Evolutionary conservation across 2,888 invertebrate genomes (phyloP).

Genomic region (Lamproptera curius): DNA sequence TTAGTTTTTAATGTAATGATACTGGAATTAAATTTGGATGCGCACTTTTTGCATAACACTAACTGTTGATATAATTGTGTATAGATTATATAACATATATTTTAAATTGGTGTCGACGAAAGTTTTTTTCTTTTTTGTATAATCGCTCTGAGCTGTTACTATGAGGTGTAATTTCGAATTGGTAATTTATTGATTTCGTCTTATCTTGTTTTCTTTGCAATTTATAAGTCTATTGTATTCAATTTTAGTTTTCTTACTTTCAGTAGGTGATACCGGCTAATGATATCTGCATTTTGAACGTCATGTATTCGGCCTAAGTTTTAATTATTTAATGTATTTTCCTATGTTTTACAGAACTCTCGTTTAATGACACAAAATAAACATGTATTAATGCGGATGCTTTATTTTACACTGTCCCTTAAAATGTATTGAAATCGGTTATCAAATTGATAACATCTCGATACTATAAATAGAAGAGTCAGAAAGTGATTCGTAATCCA

Average conservation of each 20-base stretch:
- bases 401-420: no score
- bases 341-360: slow-evolving; percentile 24
- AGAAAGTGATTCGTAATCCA: no score
- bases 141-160: slow-evolving; percentile 26
- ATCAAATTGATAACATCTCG: no score
- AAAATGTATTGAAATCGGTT: no score
- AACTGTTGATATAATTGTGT: slow-evolving; percentile 68
- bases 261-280: slow-evolving; percentile 9
- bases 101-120: slow-evolving; percentile 48
- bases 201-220: slow-evolving; percentile 33
- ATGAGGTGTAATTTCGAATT: slow-evolving; percentile 27
- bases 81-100: slow-evolving; percentile 58
- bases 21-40: slow-evolving; percentile 41
- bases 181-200: slow-evolving; percentile 44
- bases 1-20: slow-evolving; percentile 25
- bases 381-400: slow-evolving; percentile 57
- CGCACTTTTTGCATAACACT: slow-evolving; percentile 73
- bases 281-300: no score
- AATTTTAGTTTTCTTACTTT: slow-evolving; percentile 28
- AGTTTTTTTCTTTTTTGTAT: slow-evolving; percentile 34
- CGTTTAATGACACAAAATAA: slow-evolving; percentile 64
- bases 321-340: slow-evolving; percentile 30
- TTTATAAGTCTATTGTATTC: slow-evolving; percentile 35
- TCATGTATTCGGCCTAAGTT: slow-evolving; percentile 43
- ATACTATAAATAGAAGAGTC: no score